Base-by-base conservation (phyloP, 92 coral and sea anemone genomes). In the Blastomussa wellsi region DNA sequence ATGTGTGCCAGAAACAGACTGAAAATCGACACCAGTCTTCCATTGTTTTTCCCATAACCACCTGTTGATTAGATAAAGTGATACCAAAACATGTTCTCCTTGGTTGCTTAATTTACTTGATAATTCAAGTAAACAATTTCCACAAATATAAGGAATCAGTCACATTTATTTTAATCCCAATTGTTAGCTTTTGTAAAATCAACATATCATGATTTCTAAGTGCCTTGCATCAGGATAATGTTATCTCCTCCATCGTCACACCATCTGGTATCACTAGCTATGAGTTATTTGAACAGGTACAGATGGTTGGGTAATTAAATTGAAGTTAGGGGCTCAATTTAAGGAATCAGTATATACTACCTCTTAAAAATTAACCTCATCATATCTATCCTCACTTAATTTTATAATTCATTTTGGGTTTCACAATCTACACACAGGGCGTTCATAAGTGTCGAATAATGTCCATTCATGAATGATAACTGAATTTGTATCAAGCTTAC, bases 1-100 rank as follows among this genome's bases (percentile, higher is more conserved):
- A 94, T 73, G 98, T 94, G 82, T 94, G 98, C 98, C 98, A 94
- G 70, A 84, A 94, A 78, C 98, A 94, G 51, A 92, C 98, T 77
- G 98, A 94, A 78, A 94, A 94, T 59, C 98, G 74, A 36, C 95
- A 89, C 98, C 98, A 94, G 8, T 94, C 98, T 35, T 94, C 98
- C 95, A 92, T 92, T 37, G 95, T 91, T 79, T 92, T 94, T 20
- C 95, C 95, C 88, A 87, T 83, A 32, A 94, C 80, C 28, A 90
- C 87, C 98, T 94, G 74, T 71, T 71, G 70, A 78, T 11, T 31
- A 41, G 7, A n/a, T n/a, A n/a, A n/a, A 59, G 22, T 41, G 17
- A 73, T 9, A 36, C 55, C 35, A 52, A 29, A 19, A 15, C 60
- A 75, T 2, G 11, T 39, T n/a, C 9, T 73, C 32, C 29, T 22